Evolutionary conservation across 2,888 invertebrate genomes (phyloP).

Genomic region (Acrobasis consociella): DNA sequence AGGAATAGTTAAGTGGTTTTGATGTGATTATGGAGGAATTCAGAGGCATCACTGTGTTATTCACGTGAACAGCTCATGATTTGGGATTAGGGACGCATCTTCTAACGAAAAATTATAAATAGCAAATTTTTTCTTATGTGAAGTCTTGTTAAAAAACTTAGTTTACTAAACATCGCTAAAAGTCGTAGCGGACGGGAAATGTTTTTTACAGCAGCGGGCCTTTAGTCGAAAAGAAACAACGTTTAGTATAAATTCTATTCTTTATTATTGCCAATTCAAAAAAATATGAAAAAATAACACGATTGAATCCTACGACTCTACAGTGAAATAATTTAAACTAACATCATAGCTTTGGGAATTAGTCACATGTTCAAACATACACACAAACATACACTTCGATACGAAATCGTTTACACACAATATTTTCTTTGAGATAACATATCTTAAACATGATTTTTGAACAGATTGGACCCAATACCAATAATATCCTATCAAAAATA

Average conservation of each 20-base stretch:
- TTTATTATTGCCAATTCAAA: constrained; percentile 22
- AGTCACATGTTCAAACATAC: constrained; percentile 32
- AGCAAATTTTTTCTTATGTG: too few relatives aligned
- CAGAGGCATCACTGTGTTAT: too few relatives aligned
- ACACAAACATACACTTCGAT: constrained; percentile 10
- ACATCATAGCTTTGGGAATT: constrained; percentile 36
- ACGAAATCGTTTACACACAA: neutral
- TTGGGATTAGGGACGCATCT: too few relatives aligned
- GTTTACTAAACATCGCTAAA: too few relatives aligned
- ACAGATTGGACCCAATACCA: neutral
- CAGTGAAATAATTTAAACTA: constrained; percentile 28
- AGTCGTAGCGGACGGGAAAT: too few relatives aligned
- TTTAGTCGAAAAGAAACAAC: constrained; percentile 15
- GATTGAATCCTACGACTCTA: constrained; percentile 22
- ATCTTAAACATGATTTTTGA: neutral
- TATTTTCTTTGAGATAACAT: constrained; percentile 6
- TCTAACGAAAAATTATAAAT: too few relatives aligned
- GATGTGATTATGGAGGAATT: too few relatives aligned
- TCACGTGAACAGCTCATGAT: too few relatives aligned
- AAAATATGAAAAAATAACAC: constrained; percentile 21
- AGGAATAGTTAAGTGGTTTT: too few relatives aligned
- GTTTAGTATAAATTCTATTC: constrained; percentile 20
- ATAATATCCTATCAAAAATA: neutral
- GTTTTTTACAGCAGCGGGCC: too few relatives aligned
- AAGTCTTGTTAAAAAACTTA: too few relatives aligned